Percentiles rank a stretch among this genome's conserved stretches.
Conservation (phyloP, 2,888 invertebrate genomes). For the Cephonodes hylas region DNA sequence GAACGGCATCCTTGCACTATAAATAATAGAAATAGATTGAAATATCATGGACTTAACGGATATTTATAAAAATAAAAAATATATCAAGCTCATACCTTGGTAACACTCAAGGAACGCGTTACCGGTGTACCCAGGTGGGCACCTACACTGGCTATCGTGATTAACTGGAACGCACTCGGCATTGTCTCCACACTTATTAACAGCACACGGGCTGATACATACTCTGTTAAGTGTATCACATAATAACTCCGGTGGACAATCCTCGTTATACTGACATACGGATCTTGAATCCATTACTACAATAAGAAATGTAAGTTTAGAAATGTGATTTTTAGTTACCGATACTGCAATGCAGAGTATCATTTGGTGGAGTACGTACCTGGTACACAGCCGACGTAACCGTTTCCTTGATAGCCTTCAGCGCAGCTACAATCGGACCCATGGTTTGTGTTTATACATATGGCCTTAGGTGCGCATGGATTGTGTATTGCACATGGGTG, state of each 20-base stretch:
- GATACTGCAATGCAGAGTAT: neutral
- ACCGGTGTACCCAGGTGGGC: constrained; percentile 86
- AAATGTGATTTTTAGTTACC: neutral
- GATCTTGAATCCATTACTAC: constrained; percentile 60
- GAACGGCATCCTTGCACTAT: constrained; percentile 86
- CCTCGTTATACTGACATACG: constrained; percentile 94
- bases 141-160: constrained; percentile 89
- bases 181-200: constrained; percentile 90
- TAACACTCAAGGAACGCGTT: constrained; percentile 89
- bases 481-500: constrained; percentile 92
- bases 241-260: constrained; percentile 91
- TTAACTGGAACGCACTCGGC: constrained; percentile 89
- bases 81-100: constrained; percentile 62
- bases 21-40: constrained; percentile 24
- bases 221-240: constrained; percentile 92
- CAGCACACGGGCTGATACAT: constrained; percentile 90
- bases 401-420: constrained; percentile 93
- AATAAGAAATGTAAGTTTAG: constrained; percentile 29
- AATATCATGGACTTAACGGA: neutral
- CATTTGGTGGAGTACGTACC: constrained; percentile 73
- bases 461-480: constrained; percentile 91
- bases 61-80: neutral
- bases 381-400: constrained; percentile 89
- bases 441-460: constrained; percentile 93
- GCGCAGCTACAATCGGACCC: constrained; percentile 92